phyloP scores from a whole-genome alignment of 2,113 vertebrate genomes.

The Cnemophilus loriae region DNA sequence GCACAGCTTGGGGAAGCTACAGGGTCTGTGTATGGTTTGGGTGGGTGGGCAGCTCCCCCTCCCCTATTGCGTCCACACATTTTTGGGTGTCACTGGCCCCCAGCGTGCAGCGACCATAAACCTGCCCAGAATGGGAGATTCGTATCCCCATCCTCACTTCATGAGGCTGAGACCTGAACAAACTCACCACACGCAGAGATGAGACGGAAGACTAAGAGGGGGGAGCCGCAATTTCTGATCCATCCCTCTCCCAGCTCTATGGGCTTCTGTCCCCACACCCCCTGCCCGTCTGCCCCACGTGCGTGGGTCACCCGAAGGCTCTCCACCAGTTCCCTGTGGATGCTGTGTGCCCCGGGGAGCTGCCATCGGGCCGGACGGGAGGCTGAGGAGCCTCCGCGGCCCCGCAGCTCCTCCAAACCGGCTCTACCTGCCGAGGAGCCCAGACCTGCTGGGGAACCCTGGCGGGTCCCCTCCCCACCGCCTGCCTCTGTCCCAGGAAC shows the following conservation, averaged over 20 bases:
- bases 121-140: neutral
- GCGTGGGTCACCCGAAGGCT: neutral
- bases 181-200: neutral
- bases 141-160: neutral
- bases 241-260: neutral
- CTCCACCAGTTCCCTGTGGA: neutral
- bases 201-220: fast-evolving
- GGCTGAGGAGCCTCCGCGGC: neutral
- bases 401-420: neutral
- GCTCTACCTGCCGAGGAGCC: neutral
- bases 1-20: neutral
- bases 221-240: neutral
- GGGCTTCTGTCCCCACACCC: neutral
- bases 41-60: neutral
- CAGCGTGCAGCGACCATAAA: neutral
- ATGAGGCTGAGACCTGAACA: neutral
- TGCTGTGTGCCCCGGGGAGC: neutral
- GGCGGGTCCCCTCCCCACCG: neutral
- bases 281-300: neutral
- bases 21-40: neutral
- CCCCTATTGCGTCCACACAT: neutral
- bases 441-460: neutral
- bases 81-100: neutral
- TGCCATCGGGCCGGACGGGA: fast-evolving
- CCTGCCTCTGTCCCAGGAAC: neutral